phyloP scores from a whole-genome alignment of 2,888 invertebrate species.

The Molorchus minor region DNA sequence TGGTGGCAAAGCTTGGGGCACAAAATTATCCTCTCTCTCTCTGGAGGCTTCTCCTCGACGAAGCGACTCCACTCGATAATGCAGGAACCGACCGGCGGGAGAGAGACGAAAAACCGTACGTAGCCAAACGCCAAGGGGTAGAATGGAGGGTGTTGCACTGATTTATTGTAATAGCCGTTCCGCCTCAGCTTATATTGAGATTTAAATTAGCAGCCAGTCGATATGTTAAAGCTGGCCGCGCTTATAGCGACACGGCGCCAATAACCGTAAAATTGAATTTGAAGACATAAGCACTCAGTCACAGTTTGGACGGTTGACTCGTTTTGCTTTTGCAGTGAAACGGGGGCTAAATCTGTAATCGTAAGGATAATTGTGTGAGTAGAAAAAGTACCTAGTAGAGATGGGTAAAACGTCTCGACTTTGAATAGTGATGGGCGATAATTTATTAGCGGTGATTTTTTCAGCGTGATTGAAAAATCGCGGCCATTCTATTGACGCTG shows the following conservation, averaged over 20 bases:
- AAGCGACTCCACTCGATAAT: no score
- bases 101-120: slow-evolving; percentile 1
- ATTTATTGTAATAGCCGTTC: slow-evolving; percentile 63
- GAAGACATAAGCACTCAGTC: slow-evolving; percentile 42
- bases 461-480: no score
- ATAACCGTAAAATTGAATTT: slow-evolving; percentile 64
- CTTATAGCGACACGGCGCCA: slow-evolving; percentile 53
- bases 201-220: slow-evolving; percentile 61
- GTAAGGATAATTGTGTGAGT: no score
- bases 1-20: slow-evolving; percentile 14
- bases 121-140: slow-evolving; percentile 22
- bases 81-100: no score
- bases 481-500: no score
- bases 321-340: neutral
- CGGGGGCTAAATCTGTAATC: neutral
- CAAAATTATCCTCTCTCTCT: neutral
- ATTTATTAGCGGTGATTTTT: no score
- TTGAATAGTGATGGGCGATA: no score
- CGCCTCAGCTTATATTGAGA: slow-evolving; percentile 63
- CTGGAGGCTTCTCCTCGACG: neutral
- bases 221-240: slow-evolving; percentile 31
- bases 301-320: neutral
- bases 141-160: slow-evolving; percentile 52
- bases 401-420: no score
- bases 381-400: no score